A percentile compares a stretch with the other conserved stretches of the same genome.
Conservation (phyloP, 2,113 vertebrate genomes). For the Lipotes vexillifer region DNA sequence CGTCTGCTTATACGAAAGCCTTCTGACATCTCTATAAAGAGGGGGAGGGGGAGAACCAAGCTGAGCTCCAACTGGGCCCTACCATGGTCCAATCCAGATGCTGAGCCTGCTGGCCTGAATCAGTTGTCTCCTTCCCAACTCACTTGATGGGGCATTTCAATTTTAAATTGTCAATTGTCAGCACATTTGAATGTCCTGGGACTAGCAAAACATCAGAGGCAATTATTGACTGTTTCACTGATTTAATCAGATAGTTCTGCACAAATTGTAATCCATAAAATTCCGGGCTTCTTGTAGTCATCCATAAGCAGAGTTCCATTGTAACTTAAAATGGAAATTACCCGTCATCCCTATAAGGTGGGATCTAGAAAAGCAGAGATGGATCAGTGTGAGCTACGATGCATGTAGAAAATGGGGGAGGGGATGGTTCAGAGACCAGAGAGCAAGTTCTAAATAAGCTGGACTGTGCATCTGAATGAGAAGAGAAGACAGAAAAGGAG, state of each 20-base stretch:
- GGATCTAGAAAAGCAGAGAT: background rate
- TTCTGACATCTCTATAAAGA: background rate
- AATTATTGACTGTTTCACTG: slow-evolving; percentile 37
- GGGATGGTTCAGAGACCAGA: background rate
- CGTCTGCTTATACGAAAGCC: background rate
- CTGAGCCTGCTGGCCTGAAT: background rate
- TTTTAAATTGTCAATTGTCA: slow-evolving; percentile 37
- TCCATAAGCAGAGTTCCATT: background rate
- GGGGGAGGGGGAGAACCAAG: background rate
- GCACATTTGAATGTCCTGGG: slow-evolving; percentile 29
- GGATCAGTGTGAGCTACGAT: background rate
- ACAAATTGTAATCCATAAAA: slow-evolving; percentile 41
- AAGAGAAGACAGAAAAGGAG: background rate
- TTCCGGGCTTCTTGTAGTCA: background rate
- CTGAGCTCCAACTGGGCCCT: background rate
- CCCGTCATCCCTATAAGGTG: background rate
- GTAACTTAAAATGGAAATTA: background rate
- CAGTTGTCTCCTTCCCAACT: background rate
- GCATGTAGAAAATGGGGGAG: background rate
- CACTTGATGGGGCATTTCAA: background rate
- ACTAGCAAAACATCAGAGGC: slow-evolving; percentile 19
- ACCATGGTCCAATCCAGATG: background rate
- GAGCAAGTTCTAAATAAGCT: background rate
- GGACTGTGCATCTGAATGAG: background rate
- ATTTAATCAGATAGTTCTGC: slow-evolving; percentile 53